These are phyloP conservation scores for Enteromius fasciolatus DNA, from an alignment of 2,797 vertebrate species.

Conservation along the genomic window DNA sequence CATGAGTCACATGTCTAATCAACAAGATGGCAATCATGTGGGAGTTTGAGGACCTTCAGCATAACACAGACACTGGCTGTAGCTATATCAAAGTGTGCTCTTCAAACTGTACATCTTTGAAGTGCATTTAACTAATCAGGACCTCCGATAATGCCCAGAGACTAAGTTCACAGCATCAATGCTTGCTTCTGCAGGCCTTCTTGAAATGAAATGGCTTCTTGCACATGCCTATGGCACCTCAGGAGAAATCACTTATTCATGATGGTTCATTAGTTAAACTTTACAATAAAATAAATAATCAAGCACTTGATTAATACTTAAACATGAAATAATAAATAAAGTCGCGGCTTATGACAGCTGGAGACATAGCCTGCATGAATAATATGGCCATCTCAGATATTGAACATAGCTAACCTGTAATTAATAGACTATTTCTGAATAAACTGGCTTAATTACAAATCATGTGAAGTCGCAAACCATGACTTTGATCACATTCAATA, in stretches of 20 bases:
- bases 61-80: not conserved
- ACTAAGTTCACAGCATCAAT: not conserved
- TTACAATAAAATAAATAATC: not conserved
- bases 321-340: not conserved
- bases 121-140: slow-evolving; percentile 14
- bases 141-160: slow-evolving; percentile 1
- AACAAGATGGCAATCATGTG: slow-evolving; percentile 7
- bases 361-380: not conserved
- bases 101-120: not conserved
- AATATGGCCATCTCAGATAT: not conserved
- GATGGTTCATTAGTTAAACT: not conserved
- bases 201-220: not conserved
- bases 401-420: not conserved
- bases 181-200: not conserved
- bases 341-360: not conserved
- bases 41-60: slow-evolving; percentile 2
- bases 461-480: not conserved
- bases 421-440: not conserved
- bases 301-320: not conserved
- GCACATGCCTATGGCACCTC: not conserved
- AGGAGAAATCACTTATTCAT: not conserved
- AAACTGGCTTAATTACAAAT: not conserved
- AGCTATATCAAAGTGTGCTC: not conserved
- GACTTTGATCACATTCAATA: not conserved
- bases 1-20: slow-evolving; percentile 19